Conservation (phyloP, 2,888 invertebrate genomes). For the Sinelater perroti region DNA sequence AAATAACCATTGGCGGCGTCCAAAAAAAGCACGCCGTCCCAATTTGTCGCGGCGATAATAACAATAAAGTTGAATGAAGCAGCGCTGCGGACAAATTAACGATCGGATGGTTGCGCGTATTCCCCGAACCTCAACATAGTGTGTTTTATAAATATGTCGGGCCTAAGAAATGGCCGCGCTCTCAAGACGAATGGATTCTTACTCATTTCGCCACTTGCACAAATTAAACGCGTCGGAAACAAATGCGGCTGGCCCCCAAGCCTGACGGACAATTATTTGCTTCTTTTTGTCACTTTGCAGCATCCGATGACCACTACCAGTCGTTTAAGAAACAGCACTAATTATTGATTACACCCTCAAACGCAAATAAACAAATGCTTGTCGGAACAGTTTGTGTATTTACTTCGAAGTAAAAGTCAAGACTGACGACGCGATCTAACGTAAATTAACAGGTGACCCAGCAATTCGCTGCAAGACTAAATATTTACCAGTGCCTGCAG, state of each 20-base stretch:
- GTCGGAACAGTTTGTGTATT: too few relatives aligned
- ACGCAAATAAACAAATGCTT: too few relatives aligned
- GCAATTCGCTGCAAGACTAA: too few relatives aligned
- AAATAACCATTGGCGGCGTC: too few relatives aligned
- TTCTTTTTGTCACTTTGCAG: conserved; percentile 3
- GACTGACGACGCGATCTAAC: neutral
- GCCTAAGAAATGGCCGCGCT: conserved; percentile 9
- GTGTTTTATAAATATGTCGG: conserved; percentile 22
- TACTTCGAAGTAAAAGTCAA: too few relatives aligned
- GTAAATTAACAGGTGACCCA: too few relatives aligned
- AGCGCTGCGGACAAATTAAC: conserved; percentile 7
- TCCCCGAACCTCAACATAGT: conserved; percentile 13
- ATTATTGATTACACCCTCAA: too few relatives aligned
- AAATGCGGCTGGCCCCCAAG: conserved; percentile 1
- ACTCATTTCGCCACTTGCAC: conserved; percentile 19
- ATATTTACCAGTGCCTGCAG: too few relatives aligned
- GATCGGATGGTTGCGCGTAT: conserved; percentile 3
- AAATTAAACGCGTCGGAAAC: conserved; percentile 12
- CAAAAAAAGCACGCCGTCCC: too few relatives aligned
- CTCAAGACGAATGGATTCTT: conserved; percentile 13
- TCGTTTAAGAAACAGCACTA: too few relatives aligned
- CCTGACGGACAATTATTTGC: neutral
- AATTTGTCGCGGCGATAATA: conserved; percentile 18
- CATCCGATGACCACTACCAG: too few relatives aligned
- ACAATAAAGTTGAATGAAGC: conserved; percentile 13